Conservation (phyloP, 2,888 invertebrate genomes). For the Pheosia tremula region DNA sequence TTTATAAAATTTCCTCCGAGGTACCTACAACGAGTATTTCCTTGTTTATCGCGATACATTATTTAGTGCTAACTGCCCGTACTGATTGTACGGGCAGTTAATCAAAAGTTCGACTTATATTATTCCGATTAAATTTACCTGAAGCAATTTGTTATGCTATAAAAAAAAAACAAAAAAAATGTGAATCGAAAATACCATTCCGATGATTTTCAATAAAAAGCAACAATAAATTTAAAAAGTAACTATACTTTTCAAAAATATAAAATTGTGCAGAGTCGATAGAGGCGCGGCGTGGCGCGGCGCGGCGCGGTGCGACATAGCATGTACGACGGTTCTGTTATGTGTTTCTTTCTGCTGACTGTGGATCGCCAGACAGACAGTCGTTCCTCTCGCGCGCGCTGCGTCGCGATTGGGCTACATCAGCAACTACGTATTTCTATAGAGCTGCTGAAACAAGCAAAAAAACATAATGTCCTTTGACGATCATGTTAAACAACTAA, state of each 20-base stretch:
- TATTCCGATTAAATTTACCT: slow-evolving; percentile 4
- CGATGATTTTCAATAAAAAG: no score
- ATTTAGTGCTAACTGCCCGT: slow-evolving; percentile 8
- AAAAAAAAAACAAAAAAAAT: slow-evolving; percentile 6
- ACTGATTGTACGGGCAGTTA: slow-evolving; percentile 23
- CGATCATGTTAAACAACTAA: no score
- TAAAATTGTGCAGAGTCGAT: slow-evolving; percentile 27
- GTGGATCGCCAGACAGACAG: slow-evolving; percentile 76
- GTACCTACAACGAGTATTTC: slow-evolving; percentile 19
- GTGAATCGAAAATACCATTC: not conserved
- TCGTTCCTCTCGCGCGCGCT: slow-evolving; percentile 71
- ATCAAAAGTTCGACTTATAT: slow-evolving; percentile 24
- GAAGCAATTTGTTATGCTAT: slow-evolving; percentile 13
- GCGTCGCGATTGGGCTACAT: slow-evolving; percentile 73
- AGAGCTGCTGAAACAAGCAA: slow-evolving; percentile 51
- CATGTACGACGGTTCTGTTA: slow-evolving; percentile 56
- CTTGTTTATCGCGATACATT: slow-evolving; percentile 34
- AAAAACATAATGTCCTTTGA: not conserved
- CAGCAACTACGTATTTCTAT: slow-evolving; percentile 62
- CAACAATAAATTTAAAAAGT: slow-evolving; percentile 9
- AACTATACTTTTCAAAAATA: slow-evolving; percentile 26
- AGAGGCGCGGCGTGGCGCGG: slow-evolving; percentile 41
- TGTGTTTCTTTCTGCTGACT: slow-evolving; percentile 82
- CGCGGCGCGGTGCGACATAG: slow-evolving; percentile 43
- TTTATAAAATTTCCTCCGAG: slow-evolving; percentile 30